Base-by-base conservation (phyloP, 2,797 vertebrate species). In the Tinamus major region DNA sequence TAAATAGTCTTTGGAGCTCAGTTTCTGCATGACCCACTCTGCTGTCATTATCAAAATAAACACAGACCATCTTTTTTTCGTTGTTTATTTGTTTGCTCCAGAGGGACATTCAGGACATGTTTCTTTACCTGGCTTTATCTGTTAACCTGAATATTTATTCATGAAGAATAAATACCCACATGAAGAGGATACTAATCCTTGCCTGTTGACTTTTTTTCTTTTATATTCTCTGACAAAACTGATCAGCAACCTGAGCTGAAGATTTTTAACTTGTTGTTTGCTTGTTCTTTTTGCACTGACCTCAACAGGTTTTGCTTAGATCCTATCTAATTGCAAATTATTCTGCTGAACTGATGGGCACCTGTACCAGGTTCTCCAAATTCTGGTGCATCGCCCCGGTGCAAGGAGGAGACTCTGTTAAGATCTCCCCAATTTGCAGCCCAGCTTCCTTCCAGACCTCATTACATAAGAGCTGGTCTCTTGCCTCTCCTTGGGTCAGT, bases 371-470 rank as follows among this genome's bases (percentile, higher is more conserved):
- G 27, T 48, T 41, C 56, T 62, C 70, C 41, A 33, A 51, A 46
- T 12, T 12, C 15, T 14, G 6, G 6, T 19, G 18, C 29, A 4
- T 56, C 21, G 12, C 16, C 41, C 33, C 1, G 0, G 2, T 1
- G 9, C 3, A 56, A 75, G 31, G 11, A 78, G 51, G 64, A 5
- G 5, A 5, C 71, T 39, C 59, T 53, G n/a, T 33, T 13, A 63
- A 79, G 15, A 33, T 56, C 83, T 90, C 75, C 82, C 62, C 4
- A 24, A 27, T 13, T 63, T 53, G 81, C 62, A 39, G 19, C n/a
- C 74, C 19, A 26, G 13, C 13, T 44, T 37, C 31, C 61, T 87
- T 58, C 44, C 74, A 69, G 79, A 87, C 37, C 23, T 63, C 64
- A 8, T 79, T 14, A 48, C 14, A 12, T 44, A 69, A 78, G 10